phyloP scores from a whole-genome alignment of 2,888 invertebrate species.

The Euproctis similis region DNA sequence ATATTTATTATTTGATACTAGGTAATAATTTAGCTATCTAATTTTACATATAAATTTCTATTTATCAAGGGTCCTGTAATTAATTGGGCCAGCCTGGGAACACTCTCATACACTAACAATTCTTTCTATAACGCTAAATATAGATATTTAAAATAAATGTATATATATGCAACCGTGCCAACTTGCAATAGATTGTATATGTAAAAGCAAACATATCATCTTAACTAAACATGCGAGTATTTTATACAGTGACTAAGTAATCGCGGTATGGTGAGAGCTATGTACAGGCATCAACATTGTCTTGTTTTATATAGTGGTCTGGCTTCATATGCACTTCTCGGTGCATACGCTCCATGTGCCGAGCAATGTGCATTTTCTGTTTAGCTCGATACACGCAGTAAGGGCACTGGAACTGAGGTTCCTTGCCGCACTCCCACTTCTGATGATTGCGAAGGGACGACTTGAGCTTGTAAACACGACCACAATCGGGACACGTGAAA shows the following conservation, averaged over 20 bases:
- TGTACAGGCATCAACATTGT: conserved; percentile 71
- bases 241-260: conserved; percentile 21
- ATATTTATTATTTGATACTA: too few relatives aligned
- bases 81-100: too few relatives aligned
- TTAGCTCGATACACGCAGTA: conserved; percentile 90
- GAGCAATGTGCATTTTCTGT: conserved; percentile 89
- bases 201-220: conserved; percentile 24
- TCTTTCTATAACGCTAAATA: conserved; percentile 23
- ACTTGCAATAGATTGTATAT: conserved; percentile 29
- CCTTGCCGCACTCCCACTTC: conserved; percentile 91
- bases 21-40: too few relatives aligned
- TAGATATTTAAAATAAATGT: conserved; percentile 21
- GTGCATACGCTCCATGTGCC: conserved; percentile 89
- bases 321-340: conserved; percentile 77
- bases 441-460: conserved; percentile 88
- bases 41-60: too few relatives aligned
- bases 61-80: too few relatives aligned
- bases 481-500: conserved; percentile 88
- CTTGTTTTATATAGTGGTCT: conserved; percentile 66
- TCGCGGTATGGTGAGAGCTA: conserved; percentile 25
- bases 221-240: conserved; percentile 28
- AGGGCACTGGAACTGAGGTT: conserved; percentile 88
- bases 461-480: conserved; percentile 89
- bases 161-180: conserved; percentile 19
- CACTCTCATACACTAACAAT: conserved; percentile 19